A percentile compares a stretch with the other conserved stretches of the same genome.
Conservation (phyloP, 2,113 vertebrate genomes). For the Gymnocephalus cernua region DNA sequence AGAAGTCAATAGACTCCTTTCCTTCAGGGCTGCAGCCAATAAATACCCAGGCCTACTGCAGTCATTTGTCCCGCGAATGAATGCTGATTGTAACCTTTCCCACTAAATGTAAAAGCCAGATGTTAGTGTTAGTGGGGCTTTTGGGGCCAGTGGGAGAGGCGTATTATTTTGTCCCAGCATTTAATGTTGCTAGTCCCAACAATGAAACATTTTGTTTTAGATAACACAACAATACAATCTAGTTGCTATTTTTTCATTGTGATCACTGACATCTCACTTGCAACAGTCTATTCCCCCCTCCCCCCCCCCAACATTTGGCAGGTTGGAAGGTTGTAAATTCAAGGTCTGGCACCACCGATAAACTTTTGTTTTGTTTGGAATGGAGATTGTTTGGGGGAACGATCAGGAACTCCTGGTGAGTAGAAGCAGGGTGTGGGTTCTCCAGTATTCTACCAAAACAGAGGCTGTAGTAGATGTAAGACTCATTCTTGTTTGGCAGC, state of each 20-base stretch:
- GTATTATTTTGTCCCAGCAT: background rate
- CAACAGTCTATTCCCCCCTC: slow-evolving; percentile 8
- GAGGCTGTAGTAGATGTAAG: background rate
- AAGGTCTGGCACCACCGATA: slow-evolving; percentile 15
- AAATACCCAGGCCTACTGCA: too few species aligned
- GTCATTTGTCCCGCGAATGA: too few species aligned
- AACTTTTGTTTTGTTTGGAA: slow-evolving; percentile 22
- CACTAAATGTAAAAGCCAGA: too few species aligned
- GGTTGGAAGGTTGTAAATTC: slow-evolving; percentile 39
- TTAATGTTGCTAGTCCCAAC: slow-evolving; percentile 8
- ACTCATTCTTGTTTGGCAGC: background rate
- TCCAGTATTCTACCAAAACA: background rate
- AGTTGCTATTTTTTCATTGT: slow-evolving; percentile 30
- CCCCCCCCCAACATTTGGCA: slow-evolving; percentile 23
- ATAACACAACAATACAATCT: slow-evolving; percentile 15
- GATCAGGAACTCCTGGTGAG: background rate
- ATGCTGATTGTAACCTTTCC: too few species aligned
- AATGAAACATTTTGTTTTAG: slow-evolving; percentile 15
- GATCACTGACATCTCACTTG: slow-evolving; percentile 35
- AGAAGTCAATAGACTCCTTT: too few species aligned
- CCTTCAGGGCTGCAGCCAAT: too few species aligned
- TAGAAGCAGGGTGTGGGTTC: background rate
- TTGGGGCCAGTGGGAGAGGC: too few species aligned
- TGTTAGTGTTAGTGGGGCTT: too few species aligned
- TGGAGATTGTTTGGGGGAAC: slow-evolving; percentile 11